Evolutionary conservation across 2,113 vertebrate species (phyloP).

Genomic region (Epinephelus lanceolatus): DNA sequence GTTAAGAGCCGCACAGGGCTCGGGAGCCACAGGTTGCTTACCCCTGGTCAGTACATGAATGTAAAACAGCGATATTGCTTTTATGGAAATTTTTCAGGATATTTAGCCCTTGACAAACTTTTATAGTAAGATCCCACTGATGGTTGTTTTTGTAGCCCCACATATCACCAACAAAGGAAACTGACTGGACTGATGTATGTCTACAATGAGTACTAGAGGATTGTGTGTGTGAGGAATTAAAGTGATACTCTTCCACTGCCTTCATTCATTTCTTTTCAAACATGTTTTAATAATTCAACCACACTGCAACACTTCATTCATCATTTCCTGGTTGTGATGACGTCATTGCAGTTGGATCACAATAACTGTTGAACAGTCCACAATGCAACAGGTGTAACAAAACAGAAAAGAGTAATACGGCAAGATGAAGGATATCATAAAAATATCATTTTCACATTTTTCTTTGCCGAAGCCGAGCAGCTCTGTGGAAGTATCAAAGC

Average conservation of each 20-base stretch:
- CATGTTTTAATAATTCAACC: background rate
- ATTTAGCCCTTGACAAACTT: background rate
- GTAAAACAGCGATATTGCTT: too few species aligned
- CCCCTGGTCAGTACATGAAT: too few species aligned
- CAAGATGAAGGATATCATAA: background rate
- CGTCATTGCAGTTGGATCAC: conserved; percentile 1
- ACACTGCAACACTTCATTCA: background rate
- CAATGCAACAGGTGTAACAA: background rate
- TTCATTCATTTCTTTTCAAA: background rate
- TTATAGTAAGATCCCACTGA: background rate
- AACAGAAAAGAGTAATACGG: background rate
- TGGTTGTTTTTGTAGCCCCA: background rate
- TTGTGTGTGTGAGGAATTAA: background rate
- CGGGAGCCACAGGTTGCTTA: too few species aligned
- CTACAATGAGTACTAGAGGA: background rate
- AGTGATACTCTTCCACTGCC: too few species aligned
- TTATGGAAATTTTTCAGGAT: too few species aligned
- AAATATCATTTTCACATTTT: background rate
- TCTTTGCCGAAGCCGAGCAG: background rate
- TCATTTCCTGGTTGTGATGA: conserved; percentile 25
- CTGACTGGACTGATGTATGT: background rate
- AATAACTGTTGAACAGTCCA: background rate
- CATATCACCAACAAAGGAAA: background rate
- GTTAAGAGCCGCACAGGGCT: too few species aligned
- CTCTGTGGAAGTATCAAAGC: conserved; percentile 12